Evolutionary conservation across 1,140 invertebrate genomes (phyloP).

Genomic region (Saccostrea cuccullata): DNA sequence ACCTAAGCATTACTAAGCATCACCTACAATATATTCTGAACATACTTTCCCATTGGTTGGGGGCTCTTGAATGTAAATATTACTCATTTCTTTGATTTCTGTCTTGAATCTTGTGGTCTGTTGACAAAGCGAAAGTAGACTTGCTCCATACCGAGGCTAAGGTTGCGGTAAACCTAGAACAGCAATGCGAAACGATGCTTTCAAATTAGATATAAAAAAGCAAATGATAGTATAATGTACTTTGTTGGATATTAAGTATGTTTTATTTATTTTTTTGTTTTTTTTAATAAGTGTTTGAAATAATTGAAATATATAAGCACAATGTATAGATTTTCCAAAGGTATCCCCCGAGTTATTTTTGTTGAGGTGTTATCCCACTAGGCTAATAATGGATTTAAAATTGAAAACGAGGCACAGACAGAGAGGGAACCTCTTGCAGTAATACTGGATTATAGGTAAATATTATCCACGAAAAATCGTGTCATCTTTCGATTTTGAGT

Average conservation of each 20-base stretch:
- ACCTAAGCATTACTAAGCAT: too few species aligned
- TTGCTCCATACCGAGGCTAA: neutral
- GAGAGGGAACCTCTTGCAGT: constrained; percentile 48
- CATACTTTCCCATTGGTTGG: constrained; percentile 93
- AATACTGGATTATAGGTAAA: constrained; percentile 52
- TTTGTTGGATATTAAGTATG: too few species aligned
- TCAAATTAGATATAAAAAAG: too few species aligned
- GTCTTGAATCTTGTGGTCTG: neutral
- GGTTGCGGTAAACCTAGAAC: neutral
- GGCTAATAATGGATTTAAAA: constrained; percentile 37
- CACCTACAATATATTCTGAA: neutral
- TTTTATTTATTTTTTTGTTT: too few species aligned
- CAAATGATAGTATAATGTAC: too few species aligned
- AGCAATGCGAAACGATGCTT: neutral
- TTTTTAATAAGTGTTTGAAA: too few species aligned
- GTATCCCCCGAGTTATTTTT: constrained; percentile 38
- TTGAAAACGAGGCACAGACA: constrained; percentile 44
- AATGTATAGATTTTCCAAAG: neutral
- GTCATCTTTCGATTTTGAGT: constrained; percentile 44
- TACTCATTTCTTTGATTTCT: constrained; percentile 86
- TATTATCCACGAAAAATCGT: constrained; percentile 52
- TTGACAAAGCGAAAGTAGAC: neutral
- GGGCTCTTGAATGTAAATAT: constrained; percentile 98
- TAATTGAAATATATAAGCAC: too few species aligned
- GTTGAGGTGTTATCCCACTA: constrained; percentile 5